Evolutionary conservation across 2,888 invertebrate species (phyloP), one percentile per base, ranked within the genome.

Genomic region (Gortyna flavago): DNA sequence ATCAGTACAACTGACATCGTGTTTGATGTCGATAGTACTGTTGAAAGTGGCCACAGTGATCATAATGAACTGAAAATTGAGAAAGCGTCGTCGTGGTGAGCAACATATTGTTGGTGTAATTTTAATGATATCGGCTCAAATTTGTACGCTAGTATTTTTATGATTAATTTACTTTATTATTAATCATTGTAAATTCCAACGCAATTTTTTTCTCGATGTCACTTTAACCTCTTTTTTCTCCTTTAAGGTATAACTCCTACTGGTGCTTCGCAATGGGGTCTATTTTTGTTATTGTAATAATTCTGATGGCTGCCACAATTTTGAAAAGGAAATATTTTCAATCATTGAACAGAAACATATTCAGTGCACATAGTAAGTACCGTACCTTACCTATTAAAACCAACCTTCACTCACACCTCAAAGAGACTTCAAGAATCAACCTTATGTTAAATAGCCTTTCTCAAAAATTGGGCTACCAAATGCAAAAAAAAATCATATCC

Each of bases 181-280:
- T 1, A 32, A 32, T 61, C 18, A 9, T 61, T 35, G 8, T 21
- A 62, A 54, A n/a, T 54, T 54, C n/a, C n/a, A 54, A n/a, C 8
- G 51, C 51, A 11, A 11, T 1, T 54, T 48, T 11, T 29, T 48
- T 25, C 35, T 32, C 8, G 9, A 4, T 73, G 3, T 38, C 21
- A 29, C 21, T 29, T 21, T 2, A n/a, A 51, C 13, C 7, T n/a
- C 32, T 41, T 41, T 64, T 73, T 54, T 54, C 13, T 44, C 7
- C 54, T 65, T 41, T 5, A 62, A 84, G 84, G 83, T 74, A 73
- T 67, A 76, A 69, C 11, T 71, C 75, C 2, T 59, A 25, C 16
- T 84, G 86, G 86, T 72, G 69, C 59, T 84, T 83, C 44, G 79
- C 57, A 51, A 38, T 69, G 29, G 86, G 67, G 8, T 75, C 65